Conservation (phyloP, 2,113 vertebrate genomes). For the Dicerorhinus sumatrensis region DNA sequence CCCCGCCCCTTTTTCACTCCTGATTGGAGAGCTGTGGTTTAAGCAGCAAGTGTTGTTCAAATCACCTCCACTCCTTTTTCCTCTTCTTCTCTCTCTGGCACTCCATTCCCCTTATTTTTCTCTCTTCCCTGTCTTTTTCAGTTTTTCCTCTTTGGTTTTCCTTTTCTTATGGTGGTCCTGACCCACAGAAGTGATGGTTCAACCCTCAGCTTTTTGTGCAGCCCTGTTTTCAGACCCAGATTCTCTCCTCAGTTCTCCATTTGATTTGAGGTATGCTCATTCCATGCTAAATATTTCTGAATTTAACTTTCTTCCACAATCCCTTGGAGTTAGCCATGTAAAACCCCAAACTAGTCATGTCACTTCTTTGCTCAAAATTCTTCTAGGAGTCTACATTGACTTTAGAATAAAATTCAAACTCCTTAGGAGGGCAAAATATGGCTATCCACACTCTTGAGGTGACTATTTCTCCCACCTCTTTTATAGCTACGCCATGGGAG, state of each 20-base stretch:
- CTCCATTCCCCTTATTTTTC: not conserved
- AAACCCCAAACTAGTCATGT: not conserved
- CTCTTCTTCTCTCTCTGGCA: not conserved
- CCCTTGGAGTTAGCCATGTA: not conserved
- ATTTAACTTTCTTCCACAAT: not conserved
- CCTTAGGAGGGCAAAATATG: not conserved
- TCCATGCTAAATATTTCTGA: not conserved
- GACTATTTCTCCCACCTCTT: not conserved
- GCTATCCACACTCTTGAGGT: not conserved
- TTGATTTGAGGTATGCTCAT: not conserved
- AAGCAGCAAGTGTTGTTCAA: not conserved
- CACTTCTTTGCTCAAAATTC: constrained; percentile 3
- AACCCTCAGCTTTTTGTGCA: not conserved
- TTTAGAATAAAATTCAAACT: constrained; percentile 3
- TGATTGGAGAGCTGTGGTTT: not conserved
- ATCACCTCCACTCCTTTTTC: not conserved
- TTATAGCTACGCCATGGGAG: not conserved
- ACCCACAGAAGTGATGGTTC: not conserved
- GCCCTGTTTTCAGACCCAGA: not conserved
- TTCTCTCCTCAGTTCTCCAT: not conserved
- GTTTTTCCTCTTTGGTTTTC: not conserved
- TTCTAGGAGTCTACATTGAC: not conserved
- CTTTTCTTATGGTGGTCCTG: not conserved
- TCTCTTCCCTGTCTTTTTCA: not conserved
- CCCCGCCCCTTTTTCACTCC: not conserved